These are phyloP conservation scores for Hyposoter dolosus DNA, from an alignment of 2,888 invertebrate genomes.

Conservation along the genomic window DNA sequence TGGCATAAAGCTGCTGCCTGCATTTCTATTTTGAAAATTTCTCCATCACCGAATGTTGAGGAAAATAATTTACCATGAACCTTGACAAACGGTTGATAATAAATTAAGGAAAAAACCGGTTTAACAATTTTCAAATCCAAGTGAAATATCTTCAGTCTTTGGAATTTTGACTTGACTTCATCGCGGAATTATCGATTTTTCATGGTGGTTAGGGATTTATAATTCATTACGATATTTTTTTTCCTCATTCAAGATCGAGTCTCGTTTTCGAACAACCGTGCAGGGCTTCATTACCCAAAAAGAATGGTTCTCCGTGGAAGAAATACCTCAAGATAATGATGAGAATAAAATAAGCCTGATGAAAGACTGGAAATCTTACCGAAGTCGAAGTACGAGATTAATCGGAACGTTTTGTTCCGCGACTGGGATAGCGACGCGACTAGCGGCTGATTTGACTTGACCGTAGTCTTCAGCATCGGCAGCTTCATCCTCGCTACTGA, in stretches of 20 bases:
- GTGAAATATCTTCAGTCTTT: too few relatives aligned
- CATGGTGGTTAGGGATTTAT: background rate
- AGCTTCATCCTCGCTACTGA: conserved; percentile 84
- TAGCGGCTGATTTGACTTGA: conserved; percentile 79
- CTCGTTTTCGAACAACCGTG: background rate
- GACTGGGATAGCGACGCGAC: conserved; percentile 77
- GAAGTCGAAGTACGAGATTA: conserved; percentile 95
- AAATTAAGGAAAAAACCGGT: too few relatives aligned
- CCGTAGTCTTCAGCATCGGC: conserved; percentile 81
- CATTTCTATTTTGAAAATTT: too few relatives aligned
- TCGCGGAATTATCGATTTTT: too few relatives aligned
- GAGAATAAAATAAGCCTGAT: conserved; percentile 23
- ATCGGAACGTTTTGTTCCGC: conserved; percentile 86
- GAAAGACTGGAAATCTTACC: conserved; percentile 85
- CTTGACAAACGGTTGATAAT: too few relatives aligned
- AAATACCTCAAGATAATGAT: background rate
- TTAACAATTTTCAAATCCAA: too few relatives aligned
- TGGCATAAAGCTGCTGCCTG: too few relatives aligned
- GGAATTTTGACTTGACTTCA: too few relatives aligned
- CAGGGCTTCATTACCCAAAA: too few relatives aligned
- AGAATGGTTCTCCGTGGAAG: too few relatives aligned
- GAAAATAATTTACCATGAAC: too few relatives aligned
- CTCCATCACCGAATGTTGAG: too few relatives aligned
- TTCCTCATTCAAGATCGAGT: background rate
- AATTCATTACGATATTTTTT: background rate